Evolutionary conservation across 53 echinoderm and acorn worm genomes (phyloP).

Genomic region (Echinarachnius parma): DNA sequence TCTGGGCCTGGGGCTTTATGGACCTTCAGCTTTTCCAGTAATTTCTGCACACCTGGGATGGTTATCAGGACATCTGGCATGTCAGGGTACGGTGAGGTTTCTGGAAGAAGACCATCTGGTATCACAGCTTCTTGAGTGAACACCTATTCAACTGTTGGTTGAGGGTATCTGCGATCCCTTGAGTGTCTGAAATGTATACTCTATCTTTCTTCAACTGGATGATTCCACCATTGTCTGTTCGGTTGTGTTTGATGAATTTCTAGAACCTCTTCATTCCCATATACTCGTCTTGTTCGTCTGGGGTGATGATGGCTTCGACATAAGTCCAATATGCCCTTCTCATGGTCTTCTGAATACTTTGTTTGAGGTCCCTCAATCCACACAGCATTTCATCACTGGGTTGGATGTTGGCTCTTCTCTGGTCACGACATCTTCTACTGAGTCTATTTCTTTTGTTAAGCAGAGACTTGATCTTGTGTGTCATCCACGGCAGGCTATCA

Average conservation of each 20-base stretch:
- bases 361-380: slow-evolving; percentile 9
- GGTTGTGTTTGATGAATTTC: slow-evolving; percentile 17
- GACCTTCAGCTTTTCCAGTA: slow-evolving; percentile 9
- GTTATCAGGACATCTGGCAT: slow-evolving; percentile 17
- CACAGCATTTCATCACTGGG: too few species aligned
- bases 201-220: background rate
- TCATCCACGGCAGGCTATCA: too few species aligned
- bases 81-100: slow-evolving; percentile 26
- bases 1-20: slow-evolving; percentile 18
- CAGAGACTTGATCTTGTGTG: too few species aligned
- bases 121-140: slow-evolving; percentile 3
- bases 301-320: background rate
- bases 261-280: slow-evolving; percentile 3
- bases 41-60: slow-evolving; percentile 19
- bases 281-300: slow-evolving; percentile 4
- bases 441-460: too few species aligned
- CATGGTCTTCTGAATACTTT: background rate
- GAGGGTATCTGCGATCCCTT: background rate
- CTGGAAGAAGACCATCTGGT: slow-evolving; percentile 16
- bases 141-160: background rate
- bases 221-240: slow-evolving; percentile 14
- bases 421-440: too few species aligned
- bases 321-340: slow-evolving; percentile 4
- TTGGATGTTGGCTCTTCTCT: too few species aligned
- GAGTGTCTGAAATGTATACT: background rate